Conservation (phyloP, 2,113 vertebrate species). For the Osmerus eperlanus region DNA sequence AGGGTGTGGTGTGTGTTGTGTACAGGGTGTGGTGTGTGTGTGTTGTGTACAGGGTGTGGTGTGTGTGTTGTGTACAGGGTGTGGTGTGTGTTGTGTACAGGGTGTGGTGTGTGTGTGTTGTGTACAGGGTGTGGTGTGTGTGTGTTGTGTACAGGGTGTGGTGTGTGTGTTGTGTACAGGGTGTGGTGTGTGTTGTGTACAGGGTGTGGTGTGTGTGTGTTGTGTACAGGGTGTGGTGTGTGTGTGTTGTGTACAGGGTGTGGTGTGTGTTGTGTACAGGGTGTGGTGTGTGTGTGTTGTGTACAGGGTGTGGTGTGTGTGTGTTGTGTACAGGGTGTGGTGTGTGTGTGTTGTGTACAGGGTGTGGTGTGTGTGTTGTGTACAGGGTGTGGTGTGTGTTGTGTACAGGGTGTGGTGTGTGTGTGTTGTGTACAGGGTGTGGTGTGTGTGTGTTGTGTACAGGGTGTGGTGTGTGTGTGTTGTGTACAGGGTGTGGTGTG, state of each 20-base stretch:
- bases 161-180: constrained; percentile 7
- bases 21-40: background rate
- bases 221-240: background rate
- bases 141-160: no score
- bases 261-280: background rate
- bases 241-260: background rate
- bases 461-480: no score
- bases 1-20: background rate
- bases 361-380: no score
- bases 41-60: constrained; percentile 1
- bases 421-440: no score
- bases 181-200: background rate
- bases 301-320: background rate
- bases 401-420: no score
- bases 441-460: no score
- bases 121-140: constrained; percentile 4
- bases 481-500: background rate
- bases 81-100: background rate
- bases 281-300: constrained; percentile 5
- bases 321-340: background rate
- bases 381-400: constrained; percentile 6
- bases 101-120: no score
- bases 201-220: constrained; percentile 5
- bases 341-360: background rate
- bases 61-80: background rate